Evolutionary conservation across 2,888 invertebrate species (phyloP).

Genomic region (Lumbricus terrestris): DNA sequence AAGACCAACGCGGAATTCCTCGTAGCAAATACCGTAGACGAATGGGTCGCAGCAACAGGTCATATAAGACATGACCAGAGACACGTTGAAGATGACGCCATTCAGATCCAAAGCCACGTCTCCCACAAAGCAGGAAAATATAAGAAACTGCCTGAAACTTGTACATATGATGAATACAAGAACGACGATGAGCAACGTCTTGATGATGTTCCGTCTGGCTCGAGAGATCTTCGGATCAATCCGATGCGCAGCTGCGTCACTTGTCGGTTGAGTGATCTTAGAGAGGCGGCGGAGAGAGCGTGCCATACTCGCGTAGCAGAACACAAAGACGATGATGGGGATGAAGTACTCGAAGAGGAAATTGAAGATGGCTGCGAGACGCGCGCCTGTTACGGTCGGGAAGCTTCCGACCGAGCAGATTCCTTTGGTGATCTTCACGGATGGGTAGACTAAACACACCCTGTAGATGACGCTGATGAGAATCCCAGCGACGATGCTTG

Average conservation of each 20-base stretch:
- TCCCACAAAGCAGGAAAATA: not conserved
- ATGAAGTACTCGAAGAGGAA: not conserved
- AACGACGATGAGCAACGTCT: not conserved
- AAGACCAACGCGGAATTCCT: slow-evolving; percentile 3
- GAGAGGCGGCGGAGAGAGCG: not conserved
- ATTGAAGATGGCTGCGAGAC: not conserved
- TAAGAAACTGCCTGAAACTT: not conserved
- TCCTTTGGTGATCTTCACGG: not conserved
- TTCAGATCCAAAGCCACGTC: not conserved
- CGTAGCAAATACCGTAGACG: not conserved
- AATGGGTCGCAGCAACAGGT: not conserved
- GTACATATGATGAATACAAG: not conserved
- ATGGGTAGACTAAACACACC: not conserved
- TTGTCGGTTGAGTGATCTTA: not conserved
- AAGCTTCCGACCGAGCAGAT: not conserved
- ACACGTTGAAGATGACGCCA: not conserved
- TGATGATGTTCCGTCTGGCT: not conserved
- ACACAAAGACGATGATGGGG: not conserved
- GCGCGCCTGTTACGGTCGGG: not conserved
- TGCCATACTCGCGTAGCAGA: not conserved
- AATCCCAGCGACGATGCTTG: not conserved
- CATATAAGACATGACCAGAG: not conserved
- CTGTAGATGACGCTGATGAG: not conserved
- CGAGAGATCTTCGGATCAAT: not conserved
- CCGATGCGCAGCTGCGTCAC: not conserved